Percentiles rank a stretch among this genome's conserved stretches.
Evolutionary conservation across 1,140 invertebrate genomes (phyloP).

Genomic region (Euwallacea similis): DNA sequence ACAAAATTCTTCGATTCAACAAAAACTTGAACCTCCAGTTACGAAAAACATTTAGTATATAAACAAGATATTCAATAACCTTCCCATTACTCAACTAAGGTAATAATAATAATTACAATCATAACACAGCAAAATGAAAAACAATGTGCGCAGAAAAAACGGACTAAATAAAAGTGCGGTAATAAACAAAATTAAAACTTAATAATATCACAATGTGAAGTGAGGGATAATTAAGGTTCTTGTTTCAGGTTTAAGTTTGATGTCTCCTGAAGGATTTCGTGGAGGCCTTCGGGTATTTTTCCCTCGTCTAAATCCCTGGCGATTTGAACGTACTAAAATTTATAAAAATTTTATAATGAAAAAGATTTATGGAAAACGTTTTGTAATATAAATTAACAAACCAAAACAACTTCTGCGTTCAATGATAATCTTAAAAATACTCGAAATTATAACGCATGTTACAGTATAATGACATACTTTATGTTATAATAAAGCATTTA

Average conservation of each 20-base stretch:
- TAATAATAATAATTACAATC: no score
- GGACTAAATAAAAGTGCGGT: no score
- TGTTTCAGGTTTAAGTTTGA: slow-evolving; percentile 62
- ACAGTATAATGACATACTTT: background rate
- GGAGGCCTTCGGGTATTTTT: slow-evolving; percentile 72
- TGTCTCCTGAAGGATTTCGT: slow-evolving; percentile 68
- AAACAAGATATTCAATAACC: no score
- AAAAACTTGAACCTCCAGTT: no score
- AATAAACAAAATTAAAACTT: slow-evolving; percentile 4
- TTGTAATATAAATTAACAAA: no score
- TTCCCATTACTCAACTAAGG: no score
- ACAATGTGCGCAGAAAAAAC: no score
- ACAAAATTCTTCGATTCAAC: no score
- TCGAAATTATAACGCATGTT: background rate
- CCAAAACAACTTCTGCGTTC: no score
- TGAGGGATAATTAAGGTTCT: slow-evolving; percentile 18
- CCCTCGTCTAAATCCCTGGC: slow-evolving; percentile 78
- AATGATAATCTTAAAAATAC: no score
- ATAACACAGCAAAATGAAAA: background rate
- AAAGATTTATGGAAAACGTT: no score
- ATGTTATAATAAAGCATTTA: slow-evolving; percentile 52
- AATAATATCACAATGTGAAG: slow-evolving; percentile 18
- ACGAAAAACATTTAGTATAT: no score
- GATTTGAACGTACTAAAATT: slow-evolving; percentile 78
- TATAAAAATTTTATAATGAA: background rate